A percentile compares a stretch with the other conserved stretches of the same genome.
phyloP scores from a whole-genome alignment of 2,888 invertebrate species.

The Philereme vetulata region DNA sequence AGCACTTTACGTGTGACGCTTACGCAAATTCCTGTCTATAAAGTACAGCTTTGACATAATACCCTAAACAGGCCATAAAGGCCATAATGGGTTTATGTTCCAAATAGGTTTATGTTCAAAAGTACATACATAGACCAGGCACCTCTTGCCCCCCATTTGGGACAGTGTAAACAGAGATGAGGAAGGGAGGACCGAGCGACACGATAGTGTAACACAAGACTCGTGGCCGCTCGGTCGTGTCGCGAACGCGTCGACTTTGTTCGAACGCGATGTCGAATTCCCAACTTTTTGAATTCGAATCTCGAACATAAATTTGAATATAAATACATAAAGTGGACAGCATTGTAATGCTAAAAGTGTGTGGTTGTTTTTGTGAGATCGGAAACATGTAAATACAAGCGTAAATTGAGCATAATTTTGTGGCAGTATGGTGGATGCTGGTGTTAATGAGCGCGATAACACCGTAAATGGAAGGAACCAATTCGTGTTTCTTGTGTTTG shows the following conservation, averaged over 20 bases:
- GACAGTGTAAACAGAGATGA: slow-evolving; percentile 75
- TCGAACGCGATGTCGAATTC: slow-evolving; percentile 52
- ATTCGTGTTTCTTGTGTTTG: slow-evolving; percentile 80
- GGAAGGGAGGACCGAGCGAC: slow-evolving; percentile 63
- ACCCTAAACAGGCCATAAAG: slow-evolving; percentile 50
- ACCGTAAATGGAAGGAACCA: slow-evolving; percentile 80
- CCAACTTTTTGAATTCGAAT: slow-evolving; percentile 56
- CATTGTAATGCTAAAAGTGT: slow-evolving; percentile 27
- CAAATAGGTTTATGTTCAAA: slow-evolving; percentile 61
- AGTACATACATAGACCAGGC: slow-evolving; percentile 63
- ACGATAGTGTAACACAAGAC: slow-evolving; percentile 73
- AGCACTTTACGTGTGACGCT: slow-evolving; percentile 36
- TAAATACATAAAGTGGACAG: slow-evolving; percentile 2
- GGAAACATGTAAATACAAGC: slow-evolving; percentile 74
- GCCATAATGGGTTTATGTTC: slow-evolving; percentile 50
- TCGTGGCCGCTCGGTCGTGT: slow-evolving; percentile 68
- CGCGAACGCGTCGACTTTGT: slow-evolving; percentile 44
- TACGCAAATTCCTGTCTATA: slow-evolving; percentile 40
- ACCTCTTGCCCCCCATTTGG: slow-evolving; percentile 72
- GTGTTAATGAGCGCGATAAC: slow-evolving; percentile 81
- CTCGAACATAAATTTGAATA: slow-evolving; percentile 6
- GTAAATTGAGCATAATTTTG: slow-evolving; percentile 71
- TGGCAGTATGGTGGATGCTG: slow-evolving; percentile 82
- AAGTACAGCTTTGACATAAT: slow-evolving; percentile 42
- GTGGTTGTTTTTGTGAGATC: slow-evolving; percentile 46